Base-by-base conservation (phyloP, 1,140 invertebrate species). In the Leptopilina boulardi region DNA sequence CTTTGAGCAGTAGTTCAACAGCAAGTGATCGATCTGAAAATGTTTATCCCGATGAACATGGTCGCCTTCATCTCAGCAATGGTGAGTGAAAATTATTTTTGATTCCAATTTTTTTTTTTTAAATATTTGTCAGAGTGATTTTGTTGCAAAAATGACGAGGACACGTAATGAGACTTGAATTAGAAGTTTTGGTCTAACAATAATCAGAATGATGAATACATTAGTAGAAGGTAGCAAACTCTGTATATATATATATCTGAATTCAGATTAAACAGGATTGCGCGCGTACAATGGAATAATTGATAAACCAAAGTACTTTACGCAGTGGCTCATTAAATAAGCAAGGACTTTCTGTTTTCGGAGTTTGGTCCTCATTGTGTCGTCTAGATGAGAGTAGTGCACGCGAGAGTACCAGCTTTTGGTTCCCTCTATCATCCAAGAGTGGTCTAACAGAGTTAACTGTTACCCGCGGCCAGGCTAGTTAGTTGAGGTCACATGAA, bases 21-120 rank as follows among this genome's bases (percentile, higher is more conserved):
- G 87, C 87, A 13, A 88, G 87, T 73, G 87, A 88, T 75, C 84
- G 87, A 74, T 88, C 87, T 8, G 87, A 88, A 76, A 87, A 79
- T 70, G 84, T 85, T 76, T 88, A 83, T 79, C 82, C 85, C 8
- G 87, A 88, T 71, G 87, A 88, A 66, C 87, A 88, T 75, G 75
- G 85, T n/a, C 85, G 84, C 30, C 85, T 88, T 73, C 86, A 87
- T 80, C 86, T 88, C 59, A 84, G 82, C 76, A 88, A 88, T 77
- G 87, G 87, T 88, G 73, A 82, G 86, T 77, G n/a, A n/a, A n/a
- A n/a, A n/a, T n/a, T n/a, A n/a, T n/a, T n/a, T 8, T 5, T 18
- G 54, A 15, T 1, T 10, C 10, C 0, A 34, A 10, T 18, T 41
- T 21, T 6, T 19, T 5, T 9, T 30, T 44, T 8, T 38, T 38